Evolutionary conservation across 2,888 invertebrate genomes (phyloP).

Genomic region (Luperina nickerlii): DNA sequence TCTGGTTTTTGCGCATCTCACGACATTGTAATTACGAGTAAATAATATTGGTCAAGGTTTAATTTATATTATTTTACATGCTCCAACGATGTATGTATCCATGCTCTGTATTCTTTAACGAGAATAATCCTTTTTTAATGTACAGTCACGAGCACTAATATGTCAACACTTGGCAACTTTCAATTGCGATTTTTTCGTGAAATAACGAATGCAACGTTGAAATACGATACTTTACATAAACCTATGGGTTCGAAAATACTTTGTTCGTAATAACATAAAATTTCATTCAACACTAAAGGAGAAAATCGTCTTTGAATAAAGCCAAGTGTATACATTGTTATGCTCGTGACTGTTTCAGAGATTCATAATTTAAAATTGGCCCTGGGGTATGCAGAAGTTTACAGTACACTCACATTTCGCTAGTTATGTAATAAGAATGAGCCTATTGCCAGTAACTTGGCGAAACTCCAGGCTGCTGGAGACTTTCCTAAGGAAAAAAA

Average conservation of each 20-base stretch:
- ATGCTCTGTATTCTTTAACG: neutral
- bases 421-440: neutral
- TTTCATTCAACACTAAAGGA: no score
- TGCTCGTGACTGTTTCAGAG: no score
- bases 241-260: no score
- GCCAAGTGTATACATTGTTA: no score
- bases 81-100: no score
- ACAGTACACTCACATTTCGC: neutral
- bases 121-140: neutral
- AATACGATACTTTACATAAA: no score
- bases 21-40: constrained; percentile 23
- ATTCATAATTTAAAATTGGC: neutral
- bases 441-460: neutral
- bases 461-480: neutral
- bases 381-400: neutral
- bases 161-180: no score
- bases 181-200: no score
- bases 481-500: neutral
- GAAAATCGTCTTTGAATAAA: no score
- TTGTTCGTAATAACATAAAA: no score
- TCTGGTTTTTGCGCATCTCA: constrained; percentile 50
- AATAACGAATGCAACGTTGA: no score
- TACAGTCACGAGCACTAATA: no score
- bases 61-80: constrained; percentile 9
- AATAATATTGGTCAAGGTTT: constrained; percentile 25